Evolutionary conservation across 2,888 invertebrate genomes (phyloP), one percentile per base, ranked within the genome.

Genomic region (Peribatodes rhomboidaria): DNA sequence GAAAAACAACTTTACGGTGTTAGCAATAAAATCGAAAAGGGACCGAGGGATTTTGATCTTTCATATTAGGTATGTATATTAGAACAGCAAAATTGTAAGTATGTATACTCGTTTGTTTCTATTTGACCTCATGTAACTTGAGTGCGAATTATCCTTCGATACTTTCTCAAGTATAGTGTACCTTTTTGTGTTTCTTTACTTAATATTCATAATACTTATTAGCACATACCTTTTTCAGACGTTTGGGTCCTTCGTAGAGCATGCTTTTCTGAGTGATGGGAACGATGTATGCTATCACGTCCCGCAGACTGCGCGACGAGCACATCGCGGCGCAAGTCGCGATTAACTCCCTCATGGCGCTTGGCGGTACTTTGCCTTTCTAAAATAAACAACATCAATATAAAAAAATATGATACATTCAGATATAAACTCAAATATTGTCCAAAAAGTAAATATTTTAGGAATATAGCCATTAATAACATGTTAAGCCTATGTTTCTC

Each of bases 321-420:
- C 98, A 98, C 69, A 99, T 93, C 0, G 98, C 97, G 46, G 98
- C 97, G 68, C 98, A 94, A 2, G 98, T 96, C 0, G 98, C 96
- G 0, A 88, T 87, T 58, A 93, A 67, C 61, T 91, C 93, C 1
- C 89, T 85, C 1, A 86, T 74, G 57, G 86, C 84, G 6, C 78
- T 65, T 2, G 74, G 57, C 0, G 87, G 85, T 0, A 92, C 89
- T 41, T 79, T 70, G 1, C 92, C 92, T 8, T 89, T 86, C 91
- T 92, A 67, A 65, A 66, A 50, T 8, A 22, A 62, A 46, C 18
- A 18, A 44, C 16, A 20, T 8, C 9, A 20, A 10, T 1, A 11
- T 9, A 1, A 3, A 13, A n/a, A 47, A 47, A 22, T 10, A 46
- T n/a, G 1, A 16, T 10, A 10, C 18, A 18, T 8, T 42, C 8